Conservation (phyloP, 1,140 invertebrate genomes). For the Pogonus chalceus region DNA sequence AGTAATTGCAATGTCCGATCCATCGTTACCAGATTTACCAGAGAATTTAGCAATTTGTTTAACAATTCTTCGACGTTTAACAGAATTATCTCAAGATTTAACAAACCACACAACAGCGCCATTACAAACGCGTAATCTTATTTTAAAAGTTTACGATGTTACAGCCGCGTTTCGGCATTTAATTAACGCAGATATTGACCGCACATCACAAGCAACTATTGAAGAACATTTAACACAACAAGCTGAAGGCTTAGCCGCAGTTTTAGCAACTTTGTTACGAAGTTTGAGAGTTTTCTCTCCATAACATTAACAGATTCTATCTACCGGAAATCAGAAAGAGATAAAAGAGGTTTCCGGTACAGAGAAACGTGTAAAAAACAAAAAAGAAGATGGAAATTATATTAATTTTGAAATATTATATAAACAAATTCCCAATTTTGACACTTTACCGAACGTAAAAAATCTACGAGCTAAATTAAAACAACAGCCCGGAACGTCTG, state of each 20-base stretch:
- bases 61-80: conserved; percentile 52
- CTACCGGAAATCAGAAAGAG: too few species aligned
- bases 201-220: conserved; percentile 36
- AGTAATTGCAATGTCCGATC: conserved; percentile 65
- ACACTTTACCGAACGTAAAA: too few species aligned
- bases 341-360: too few species aligned
- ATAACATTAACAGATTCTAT: conserved; percentile 26
- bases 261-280: conserved; percentile 67
- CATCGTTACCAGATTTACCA: conserved; percentile 43
- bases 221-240: conserved; percentile 57
- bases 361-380: too few species aligned
- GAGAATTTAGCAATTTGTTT: conserved; percentile 60
- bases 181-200: conserved; percentile 49
- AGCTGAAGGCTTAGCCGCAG: conserved; percentile 69
- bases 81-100: conserved; percentile 59
- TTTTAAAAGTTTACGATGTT: conserved; percentile 69
- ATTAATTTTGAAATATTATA: too few species aligned
- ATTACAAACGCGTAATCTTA: conserved; percentile 66
- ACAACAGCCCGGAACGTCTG: too few species aligned
- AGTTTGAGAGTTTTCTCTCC: conserved; percentile 73
- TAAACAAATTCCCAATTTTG: too few species aligned
- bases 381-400: too few species aligned
- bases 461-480: too few species aligned
- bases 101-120: conserved; percentile 64
- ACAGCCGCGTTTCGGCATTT: conserved; percentile 64